Percentiles rank a stretch among this genome's conserved stretches.
These are phyloP conservation scores for Magallana nippona DNA, from an alignment of 2,888 invertebrate species.

Conservation along the genomic window DNA sequence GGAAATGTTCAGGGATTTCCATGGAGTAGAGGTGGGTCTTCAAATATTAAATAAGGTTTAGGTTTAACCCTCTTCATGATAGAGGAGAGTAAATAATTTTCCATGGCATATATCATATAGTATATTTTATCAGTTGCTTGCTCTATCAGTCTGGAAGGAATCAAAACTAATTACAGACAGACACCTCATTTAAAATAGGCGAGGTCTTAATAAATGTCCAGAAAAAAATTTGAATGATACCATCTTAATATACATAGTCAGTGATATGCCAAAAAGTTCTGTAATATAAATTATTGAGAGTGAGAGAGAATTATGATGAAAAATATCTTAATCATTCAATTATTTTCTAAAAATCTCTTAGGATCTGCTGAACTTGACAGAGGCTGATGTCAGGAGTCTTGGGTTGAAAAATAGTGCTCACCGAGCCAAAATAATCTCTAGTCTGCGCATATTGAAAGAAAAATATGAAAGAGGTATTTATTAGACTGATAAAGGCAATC, in stretches of 20 bases:
- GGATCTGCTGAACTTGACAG: constrained; percentile 83
- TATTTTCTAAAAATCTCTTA: constrained; percentile 61
- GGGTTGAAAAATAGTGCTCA: constrained; percentile 85
- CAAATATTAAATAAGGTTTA: background rate
- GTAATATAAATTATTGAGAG: too few species aligned
- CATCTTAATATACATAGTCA: too few species aligned
- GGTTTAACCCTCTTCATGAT: too few species aligned
- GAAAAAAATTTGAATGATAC: background rate
- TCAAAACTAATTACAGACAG: too few species aligned
- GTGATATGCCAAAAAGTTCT: background rate
- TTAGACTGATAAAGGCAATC: background rate
- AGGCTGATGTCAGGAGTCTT: constrained; percentile 83
- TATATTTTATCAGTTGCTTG: too few species aligned
- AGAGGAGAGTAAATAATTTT: too few species aligned
- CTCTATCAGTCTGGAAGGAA: too few species aligned
- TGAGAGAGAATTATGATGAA: background rate
- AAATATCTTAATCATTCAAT: background rate
- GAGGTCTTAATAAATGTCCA: too few species aligned
- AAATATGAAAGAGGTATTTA: constrained; percentile 79
- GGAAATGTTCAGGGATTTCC: constrained; percentile 81
- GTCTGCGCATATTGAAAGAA: constrained; percentile 84
- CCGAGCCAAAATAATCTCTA: constrained; percentile 85
- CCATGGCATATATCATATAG: too few species aligned
- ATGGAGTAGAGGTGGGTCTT: constrained; percentile 82
- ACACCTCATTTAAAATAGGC: too few species aligned